These are phyloP conservation scores for Anorthoa munda DNA, from an alignment of 2,888 invertebrate genomes.

Conservation along the genomic window DNA sequence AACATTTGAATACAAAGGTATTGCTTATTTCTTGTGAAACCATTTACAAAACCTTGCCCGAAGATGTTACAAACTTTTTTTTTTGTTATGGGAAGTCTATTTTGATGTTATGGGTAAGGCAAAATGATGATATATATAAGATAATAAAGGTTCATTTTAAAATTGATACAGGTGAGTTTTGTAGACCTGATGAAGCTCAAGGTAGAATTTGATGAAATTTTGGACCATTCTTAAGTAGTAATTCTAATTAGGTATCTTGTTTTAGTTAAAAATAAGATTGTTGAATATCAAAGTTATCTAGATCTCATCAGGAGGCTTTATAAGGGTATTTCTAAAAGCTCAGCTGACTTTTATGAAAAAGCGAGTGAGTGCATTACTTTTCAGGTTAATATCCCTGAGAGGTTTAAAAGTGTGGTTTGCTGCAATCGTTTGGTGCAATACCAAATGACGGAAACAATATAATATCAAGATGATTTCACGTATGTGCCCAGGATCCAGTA, in stretches of 20 bases:
- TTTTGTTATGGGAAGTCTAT: too few species aligned
- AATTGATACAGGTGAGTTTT: background rate
- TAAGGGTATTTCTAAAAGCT: background rate
- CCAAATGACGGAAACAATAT: conserved; percentile 19
- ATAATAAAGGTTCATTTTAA: background rate
- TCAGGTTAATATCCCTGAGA: conserved; percentile 5
- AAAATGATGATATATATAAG: background rate
- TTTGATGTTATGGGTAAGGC: background rate
- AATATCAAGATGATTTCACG: conserved; percentile 36
- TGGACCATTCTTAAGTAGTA: background rate
- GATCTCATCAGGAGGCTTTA: background rate
- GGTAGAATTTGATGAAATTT: background rate
- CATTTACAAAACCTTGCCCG: too few species aligned
- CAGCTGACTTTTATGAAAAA: background rate
- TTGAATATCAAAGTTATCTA: background rate
- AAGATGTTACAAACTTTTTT: background rate
- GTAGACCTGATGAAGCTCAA: background rate
- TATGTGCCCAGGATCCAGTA: conserved; percentile 36
- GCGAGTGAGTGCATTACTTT: background rate
- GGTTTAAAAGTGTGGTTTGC: background rate
- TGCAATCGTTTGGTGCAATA: too few species aligned
- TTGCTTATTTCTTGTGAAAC: too few species aligned
- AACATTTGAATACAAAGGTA: too few species aligned
- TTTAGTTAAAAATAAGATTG: background rate
- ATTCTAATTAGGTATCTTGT: background rate